Evolutionary conservation across 1,140 invertebrate species (phyloP).

Genomic region (Gryllus bimaculatus): DNA sequence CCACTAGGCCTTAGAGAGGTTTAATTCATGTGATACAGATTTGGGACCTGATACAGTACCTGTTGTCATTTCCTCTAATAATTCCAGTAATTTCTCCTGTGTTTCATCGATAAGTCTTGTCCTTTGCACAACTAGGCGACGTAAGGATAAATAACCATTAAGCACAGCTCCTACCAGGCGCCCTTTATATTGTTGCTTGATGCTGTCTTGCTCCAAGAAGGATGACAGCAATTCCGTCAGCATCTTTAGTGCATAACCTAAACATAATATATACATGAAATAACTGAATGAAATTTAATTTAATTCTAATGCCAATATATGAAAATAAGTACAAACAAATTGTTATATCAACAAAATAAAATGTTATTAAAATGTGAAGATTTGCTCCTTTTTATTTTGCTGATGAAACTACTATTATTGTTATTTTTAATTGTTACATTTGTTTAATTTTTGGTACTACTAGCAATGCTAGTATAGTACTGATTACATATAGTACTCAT

Average conservation of each 20-base stretch:
- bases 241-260: constrained; percentile 74
- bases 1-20: too few relatives aligned
- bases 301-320: too few relatives aligned
- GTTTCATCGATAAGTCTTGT: constrained; percentile 93
- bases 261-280: constrained; percentile 11
- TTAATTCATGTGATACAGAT: background rate
- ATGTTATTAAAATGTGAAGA: too few relatives aligned
- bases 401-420: too few relatives aligned
- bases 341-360: too few relatives aligned
- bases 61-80: constrained; percentile 93
- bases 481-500: too few relatives aligned
- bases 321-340: too few relatives aligned
- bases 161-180: constrained; percentile 79
- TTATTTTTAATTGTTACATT: too few relatives aligned
- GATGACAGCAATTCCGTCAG: constrained; percentile 77
- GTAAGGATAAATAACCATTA: constrained; percentile 85
- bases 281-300: background rate
- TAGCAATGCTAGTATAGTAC: too few relatives aligned
- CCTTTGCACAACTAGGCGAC: constrained; percentile 85
- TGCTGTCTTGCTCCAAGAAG: constrained; percentile 69
- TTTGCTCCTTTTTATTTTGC: too few relatives aligned
- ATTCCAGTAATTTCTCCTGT: constrained; percentile 87
- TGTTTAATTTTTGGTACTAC: too few relatives aligned
- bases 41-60: constrained; percentile 37
- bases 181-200: constrained; percentile 83